Percentiles rank a stretch among this genome's conserved stretches.
These are phyloP conservation scores for Lagothrix lagotricha DNA, from an alignment of 2,797 vertebrate genomes.

Conservation along the genomic window DNA sequence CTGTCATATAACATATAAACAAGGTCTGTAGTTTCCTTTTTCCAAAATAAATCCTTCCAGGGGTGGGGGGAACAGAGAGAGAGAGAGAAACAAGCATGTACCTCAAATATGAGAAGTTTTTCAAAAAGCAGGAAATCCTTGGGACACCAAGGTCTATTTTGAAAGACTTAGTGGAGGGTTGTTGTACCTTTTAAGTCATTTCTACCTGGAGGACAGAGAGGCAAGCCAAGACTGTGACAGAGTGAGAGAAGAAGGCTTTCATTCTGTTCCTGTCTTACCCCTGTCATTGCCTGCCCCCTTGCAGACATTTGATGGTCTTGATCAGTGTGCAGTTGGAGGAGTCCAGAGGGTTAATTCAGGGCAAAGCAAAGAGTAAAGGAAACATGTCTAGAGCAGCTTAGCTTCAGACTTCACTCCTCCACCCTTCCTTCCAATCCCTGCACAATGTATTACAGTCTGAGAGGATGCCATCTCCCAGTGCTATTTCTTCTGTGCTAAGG, in stretches of 20 bases:
- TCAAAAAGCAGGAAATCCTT: background rate
- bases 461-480: background rate
- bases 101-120: background rate
- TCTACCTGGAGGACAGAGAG: background rate
- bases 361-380: background rate
- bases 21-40: background rate
- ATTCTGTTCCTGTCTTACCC: background rate
- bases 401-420: background rate
- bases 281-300: background rate
- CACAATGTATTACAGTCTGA: background rate
- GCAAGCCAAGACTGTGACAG: background rate
- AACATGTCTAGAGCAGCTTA: rapidly evolving
- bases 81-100: rapidly evolving
- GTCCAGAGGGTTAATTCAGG: background rate
- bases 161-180: background rate
- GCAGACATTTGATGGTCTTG: background rate
- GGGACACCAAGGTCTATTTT: background rate
- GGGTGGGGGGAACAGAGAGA: background rate
- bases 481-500: background rate
- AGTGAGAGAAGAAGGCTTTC: background rate
- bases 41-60: background rate
- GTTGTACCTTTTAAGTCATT: background rate
- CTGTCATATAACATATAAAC: background rate
- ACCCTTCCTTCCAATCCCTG: background rate
- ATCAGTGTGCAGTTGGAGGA: background rate